phyloP scores from a whole-genome alignment of 2,797 vertebrate genomes.

The Adrianichthys oophorus region DNA sequence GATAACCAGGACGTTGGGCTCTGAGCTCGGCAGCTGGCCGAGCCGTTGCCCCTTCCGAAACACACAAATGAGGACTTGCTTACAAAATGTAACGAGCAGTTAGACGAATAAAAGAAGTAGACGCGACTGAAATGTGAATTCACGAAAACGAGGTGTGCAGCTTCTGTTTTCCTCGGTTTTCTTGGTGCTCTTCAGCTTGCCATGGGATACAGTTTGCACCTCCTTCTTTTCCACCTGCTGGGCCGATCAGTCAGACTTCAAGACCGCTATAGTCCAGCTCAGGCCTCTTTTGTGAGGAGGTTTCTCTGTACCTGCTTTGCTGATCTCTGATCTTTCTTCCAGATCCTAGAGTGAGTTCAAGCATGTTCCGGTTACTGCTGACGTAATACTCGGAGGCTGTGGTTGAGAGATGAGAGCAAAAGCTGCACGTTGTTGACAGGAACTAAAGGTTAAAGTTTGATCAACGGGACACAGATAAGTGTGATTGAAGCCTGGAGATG shows the following conservation, averaged over 20 bases:
- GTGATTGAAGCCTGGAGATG: conserved; percentile 49
- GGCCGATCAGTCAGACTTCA: conserved; percentile 42
- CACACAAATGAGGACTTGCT: conserved; percentile 62
- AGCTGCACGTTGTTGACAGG: conserved; percentile 17
- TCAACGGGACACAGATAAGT: conserved; percentile 28
- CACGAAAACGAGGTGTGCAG: conserved; percentile 18
- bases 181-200: conserved; percentile 82
- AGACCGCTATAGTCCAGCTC: conserved; percentile 45
- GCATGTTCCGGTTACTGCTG: conserved; percentile 76
- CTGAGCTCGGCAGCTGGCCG: conserved; percentile 4
- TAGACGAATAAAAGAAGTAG: conserved; percentile 31
- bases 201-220: conserved; percentile 71
- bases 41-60: conserved; percentile 45
- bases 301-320: conserved; percentile 11
- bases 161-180: conserved; percentile 68
- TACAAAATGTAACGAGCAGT: conserved; percentile 34
- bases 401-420: conserved; percentile 26
- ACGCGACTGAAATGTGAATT: conserved; percentile 47
- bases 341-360: conserved; percentile 6
- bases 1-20: conserved; percentile 18
- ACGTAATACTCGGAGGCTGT: conserved; percentile 72
- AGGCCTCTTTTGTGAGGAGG: conserved; percentile 38
- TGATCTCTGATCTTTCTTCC: conserved; percentile 14
- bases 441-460: conserved; percentile 25
- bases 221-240: conserved; percentile 30